Base-by-base conservation (phyloP, 2,888 invertebrate genomes). In the Aricia artaxerxes region DNA sequence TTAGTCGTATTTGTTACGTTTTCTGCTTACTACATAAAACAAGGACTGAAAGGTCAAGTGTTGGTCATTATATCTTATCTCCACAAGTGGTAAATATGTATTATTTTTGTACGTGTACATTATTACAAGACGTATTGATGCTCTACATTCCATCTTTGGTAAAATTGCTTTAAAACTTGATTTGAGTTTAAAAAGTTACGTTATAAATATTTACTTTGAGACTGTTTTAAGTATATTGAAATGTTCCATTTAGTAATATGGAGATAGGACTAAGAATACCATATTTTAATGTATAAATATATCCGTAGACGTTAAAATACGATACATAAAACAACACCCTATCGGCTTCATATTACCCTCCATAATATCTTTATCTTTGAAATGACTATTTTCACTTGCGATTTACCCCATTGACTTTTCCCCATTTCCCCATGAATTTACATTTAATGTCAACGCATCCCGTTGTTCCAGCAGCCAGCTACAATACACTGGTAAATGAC, bases 401-500 rank as follows among this genome's bases (percentile, higher is more conserved):
- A 69, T 72, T 31, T 77, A 57, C 73, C 31, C 49, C 73, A 78
- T 69, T 57, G 49, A 76, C 38, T 69, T 69, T 69, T 69, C 76
- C 35, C 31, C 76, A 76, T 76, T 76, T 76, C 53, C 57, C 76
- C 24, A 16, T 53, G 76, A 76, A 76, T 76, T 57, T 76, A 76
- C 80, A 79, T 80, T 79, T 80, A 80, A 75, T 80, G 80, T 78
- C 80, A 79, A 79, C 76, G 81, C 80, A 60, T 80, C 80, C 79
- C 78, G 79, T 78, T 78, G 76, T 81, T 80, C 77, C 77, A 73
- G 81, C 69, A 69, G 89, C 90, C 77, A 73, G 81, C 69, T 73
- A 89, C 90, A 89, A 89, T 88, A 89, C 87, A 87, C 84, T 80
- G 84, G 83, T 81, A 78, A 92, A 92, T 92, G 92, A 92, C 89